Base-by-base conservation (phyloP, 2,797 vertebrate genomes). In the Cyclura pinguis region DNA sequence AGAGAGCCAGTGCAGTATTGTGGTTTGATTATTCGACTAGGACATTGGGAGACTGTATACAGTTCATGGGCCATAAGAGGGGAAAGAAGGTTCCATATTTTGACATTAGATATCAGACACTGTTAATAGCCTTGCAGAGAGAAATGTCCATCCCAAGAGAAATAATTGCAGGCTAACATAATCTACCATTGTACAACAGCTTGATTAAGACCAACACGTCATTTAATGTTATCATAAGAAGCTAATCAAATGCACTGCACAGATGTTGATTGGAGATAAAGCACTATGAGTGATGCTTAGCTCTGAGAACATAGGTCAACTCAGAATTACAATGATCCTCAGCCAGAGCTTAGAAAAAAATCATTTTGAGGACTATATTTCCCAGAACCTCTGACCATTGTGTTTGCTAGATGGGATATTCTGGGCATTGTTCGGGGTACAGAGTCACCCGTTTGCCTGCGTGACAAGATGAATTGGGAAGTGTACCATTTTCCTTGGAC, bases 61-160 rank as follows among this genome's bases (percentile, higher is more conserved):
- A 62, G n/a, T 72, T 81, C 80, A 81, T 80, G 47, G 4, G 29
- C 38, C 12, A 24, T 2, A 80, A 4, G 42, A 59, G 47, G 76
- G 18, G 47, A 50, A 35, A 67, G 47, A 50, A 86, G 5, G 7
- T 4, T 24, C 38, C 29, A 3, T 50, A 38, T 90, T 24, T 73
- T 86, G 84, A 85, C 67, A 90, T 72, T 73, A 24, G 80, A 50
- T 84, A 84, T 84, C 29, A 76, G 32, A 9, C 50, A 27, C 29
- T 72, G 59, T 69, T 89, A 69, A 80, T 80, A n/a, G 38, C 64
- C 62, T n/a, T 47, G 52, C 76, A 47, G 42, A 64, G 32, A 78
- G 22, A 35, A 22, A n/a, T 50, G 14, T 18, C 8, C 10, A 3
- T 50, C 42, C 38, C 77, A 47, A 84, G 38, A 52, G 32, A 10